Base-by-base conservation (phyloP, 2,888 invertebrate genomes). In the Cloeon dipterum region DNA sequence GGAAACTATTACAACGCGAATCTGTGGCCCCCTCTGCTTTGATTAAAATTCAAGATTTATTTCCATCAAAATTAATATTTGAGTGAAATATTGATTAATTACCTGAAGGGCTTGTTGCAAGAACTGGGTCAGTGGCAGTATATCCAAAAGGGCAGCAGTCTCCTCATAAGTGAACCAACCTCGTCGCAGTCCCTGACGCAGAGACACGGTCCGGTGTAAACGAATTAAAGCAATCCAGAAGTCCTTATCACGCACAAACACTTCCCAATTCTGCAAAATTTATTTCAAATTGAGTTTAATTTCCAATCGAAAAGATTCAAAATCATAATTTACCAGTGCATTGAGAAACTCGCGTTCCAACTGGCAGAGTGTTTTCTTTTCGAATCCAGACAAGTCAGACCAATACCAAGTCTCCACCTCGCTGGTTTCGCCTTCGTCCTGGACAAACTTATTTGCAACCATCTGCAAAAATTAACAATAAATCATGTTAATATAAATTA, bases 361-460 rank as follows among this genome's bases (percentile, higher is more conserved):
- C 52, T 69, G 62, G 54, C 86, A 86, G 39, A 96, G 63, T 47
- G 74, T 65, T 39, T 68, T 64, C 18, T 74, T 62, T 41, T 70
- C 65, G 45, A 88, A 63, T 41, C 76, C 73, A 11, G 78, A 82
- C 29, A 85, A 79, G 42, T 69, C 66, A 11, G 94, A 91, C 93
- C 94, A 96, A 58, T 91, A 88, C 39, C 77, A 74, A 52, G 88
- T 75, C 52, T 81, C 73, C 43, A 86, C 82, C 55, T 88, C 86
- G 51, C 89, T 89, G 43, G 82, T 78, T 52, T 85, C 83, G 26
- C 88, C 89, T 49, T 85, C 81, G 50, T 91, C 89, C 57, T 91
- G 82, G 46, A 89, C 62, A 58, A 86, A 93, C 63, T 96, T 96
- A 49, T 86, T 89, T 38, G 94, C 91, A 48, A 94, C 77, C 79